Conservation (phyloP, 30 jellyfish, hydroid and myxozoan species). For the Hydractinia echinata region DNA sequence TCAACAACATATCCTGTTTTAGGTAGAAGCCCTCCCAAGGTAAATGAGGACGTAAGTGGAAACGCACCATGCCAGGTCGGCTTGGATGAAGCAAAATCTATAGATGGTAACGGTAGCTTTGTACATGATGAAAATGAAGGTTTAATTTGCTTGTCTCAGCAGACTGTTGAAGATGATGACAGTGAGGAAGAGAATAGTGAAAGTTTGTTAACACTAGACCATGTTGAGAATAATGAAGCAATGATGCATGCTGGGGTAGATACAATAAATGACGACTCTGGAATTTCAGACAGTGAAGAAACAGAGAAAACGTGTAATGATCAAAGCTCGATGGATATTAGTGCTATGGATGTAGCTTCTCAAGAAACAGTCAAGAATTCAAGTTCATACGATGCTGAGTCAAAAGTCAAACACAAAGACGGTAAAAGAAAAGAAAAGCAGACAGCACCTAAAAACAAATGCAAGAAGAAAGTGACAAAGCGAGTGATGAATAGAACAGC, state of each 20-base stretch:
- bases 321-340: background rate
- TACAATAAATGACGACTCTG: slow-evolving; percentile 8
- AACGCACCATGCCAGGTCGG: background rate
- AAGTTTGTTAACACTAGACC: background rate
- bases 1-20: too few species aligned
- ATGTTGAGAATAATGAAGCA: background rate
- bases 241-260: background rate
- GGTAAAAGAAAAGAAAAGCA: background rate
- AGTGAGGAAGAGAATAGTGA: background rate
- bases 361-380: background rate
- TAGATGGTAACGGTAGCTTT: background rate
- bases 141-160: background rate
- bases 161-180: slow-evolving; percentile 13
- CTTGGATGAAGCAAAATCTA: background rate
- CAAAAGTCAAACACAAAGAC: slow-evolving; percentile 4
- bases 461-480: too few species aligned
- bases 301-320: background rate
- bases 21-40: too few species aligned
- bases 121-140: slow-evolving; percentile 16
- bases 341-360: background rate
- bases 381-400: background rate
- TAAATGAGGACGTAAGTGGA: background rate
- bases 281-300: slow-evolving; percentile 31
- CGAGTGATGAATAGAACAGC: too few species aligned
- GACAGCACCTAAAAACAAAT: too few species aligned